These are phyloP conservation scores for Hydrophis major DNA, from an alignment of 2,797 vertebrate species.

Conservation along the genomic window DNA sequence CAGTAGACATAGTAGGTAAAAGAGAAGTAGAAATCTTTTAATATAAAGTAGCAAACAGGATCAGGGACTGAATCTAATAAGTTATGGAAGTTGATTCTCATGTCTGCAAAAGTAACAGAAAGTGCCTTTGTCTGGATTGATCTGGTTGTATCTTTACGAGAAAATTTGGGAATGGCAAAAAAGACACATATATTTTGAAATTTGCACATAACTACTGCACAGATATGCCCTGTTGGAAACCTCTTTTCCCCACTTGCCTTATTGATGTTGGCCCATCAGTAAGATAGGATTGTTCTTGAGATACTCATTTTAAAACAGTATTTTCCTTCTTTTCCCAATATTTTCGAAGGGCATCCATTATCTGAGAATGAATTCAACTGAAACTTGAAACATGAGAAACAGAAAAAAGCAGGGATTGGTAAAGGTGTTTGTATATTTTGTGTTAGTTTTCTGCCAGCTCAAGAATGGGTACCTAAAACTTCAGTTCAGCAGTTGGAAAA, in stretches of 20 bases:
- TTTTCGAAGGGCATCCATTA: not conserved
- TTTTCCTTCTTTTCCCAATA: not conserved
- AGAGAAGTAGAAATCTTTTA: not conserved
- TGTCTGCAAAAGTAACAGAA: not conserved
- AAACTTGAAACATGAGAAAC: not conserved
- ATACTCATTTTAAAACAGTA: not conserved
- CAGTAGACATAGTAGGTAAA: not conserved
- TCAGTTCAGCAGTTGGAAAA: not conserved
- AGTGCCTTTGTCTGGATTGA: not conserved
- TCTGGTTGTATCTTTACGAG: not conserved
- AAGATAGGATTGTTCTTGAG: not conserved
- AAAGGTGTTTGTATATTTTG: not conserved
- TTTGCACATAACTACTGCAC: not conserved
- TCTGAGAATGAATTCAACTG: not conserved
- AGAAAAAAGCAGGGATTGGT: not conserved
- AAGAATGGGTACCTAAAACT: not conserved
- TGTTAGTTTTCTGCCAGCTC: not conserved
- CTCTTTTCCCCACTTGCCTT: not conserved
- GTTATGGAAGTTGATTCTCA: not conserved
- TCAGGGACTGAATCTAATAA: not conserved
- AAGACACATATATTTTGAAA: not conserved
- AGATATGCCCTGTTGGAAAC: not conserved
- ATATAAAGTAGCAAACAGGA: not conserved
- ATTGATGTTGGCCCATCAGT: not conserved
- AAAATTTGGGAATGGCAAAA: not conserved